phyloP scores from a whole-genome alignment of 2,797 vertebrate species.

The Argyrosomus regius region DNA sequence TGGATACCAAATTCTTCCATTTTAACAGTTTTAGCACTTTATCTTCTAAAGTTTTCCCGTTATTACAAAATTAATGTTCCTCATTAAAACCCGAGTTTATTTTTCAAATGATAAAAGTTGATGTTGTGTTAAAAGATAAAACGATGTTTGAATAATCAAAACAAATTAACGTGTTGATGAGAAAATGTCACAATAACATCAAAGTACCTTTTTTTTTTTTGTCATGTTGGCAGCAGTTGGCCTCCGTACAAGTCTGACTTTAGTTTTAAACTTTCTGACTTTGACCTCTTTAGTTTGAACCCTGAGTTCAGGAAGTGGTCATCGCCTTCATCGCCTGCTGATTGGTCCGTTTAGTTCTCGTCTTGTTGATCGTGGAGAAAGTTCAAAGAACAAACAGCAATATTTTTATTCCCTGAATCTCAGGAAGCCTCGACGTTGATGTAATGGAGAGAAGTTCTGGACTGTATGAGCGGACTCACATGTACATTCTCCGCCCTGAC shows the following conservation, averaged over 20 bases:
- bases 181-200: neutral
- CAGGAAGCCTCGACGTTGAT: constrained; percentile 80
- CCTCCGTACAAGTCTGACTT: neutral
- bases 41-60: neutral
- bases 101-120: too few species aligned
- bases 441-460: constrained; percentile 7
- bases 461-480: neutral
- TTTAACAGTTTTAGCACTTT: neutral
- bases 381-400: constrained; percentile 78
- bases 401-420: constrained; percentile 78
- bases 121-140: neutral
- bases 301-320: too few species aligned
- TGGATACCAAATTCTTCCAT: neutral
- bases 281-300: neutral
- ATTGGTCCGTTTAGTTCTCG: neutral
- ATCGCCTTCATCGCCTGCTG: neutral
- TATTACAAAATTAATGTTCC: neutral
- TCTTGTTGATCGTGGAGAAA: constrained; percentile 1
- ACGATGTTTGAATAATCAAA: too few species aligned
- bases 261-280: neutral
- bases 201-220: too few species aligned
- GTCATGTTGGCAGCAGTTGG: neutral
- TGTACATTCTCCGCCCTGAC: too few species aligned
- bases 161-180: neutral
- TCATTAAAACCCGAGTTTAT: neutral